A percentile compares a stretch with the other conserved stretches of the same genome.
phyloP scores from a whole-genome alignment of 2,113 vertebrate genomes.

The Peucedramus taeniatus region DNA sequence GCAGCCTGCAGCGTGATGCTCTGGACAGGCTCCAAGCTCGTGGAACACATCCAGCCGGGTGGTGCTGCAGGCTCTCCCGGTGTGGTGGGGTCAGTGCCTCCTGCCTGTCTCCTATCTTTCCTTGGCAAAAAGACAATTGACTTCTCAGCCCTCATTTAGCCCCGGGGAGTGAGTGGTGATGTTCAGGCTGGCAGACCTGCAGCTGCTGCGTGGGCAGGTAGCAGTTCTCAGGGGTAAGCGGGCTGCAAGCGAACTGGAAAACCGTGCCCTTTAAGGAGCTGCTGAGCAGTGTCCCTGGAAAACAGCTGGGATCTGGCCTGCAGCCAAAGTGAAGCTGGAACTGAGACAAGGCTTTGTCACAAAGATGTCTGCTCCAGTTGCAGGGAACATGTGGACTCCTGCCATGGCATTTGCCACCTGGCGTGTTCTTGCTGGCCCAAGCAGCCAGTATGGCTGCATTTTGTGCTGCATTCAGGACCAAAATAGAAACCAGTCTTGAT shows the following conservation, averaged over 20 bases:
- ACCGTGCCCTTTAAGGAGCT: neutral
- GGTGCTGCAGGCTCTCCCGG: rapidly evolving
- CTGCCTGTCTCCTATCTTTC: neutral
- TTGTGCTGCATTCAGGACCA: neutral
- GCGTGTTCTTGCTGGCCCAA: rapidly evolving
- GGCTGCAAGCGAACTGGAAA: neutral
- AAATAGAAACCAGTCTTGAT: neutral
- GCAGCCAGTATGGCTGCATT: rapidly evolving
- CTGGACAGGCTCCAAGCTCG: rapidly evolving
- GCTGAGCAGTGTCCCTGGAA: neutral
- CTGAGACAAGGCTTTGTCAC: neutral
- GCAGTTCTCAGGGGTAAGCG: neutral
- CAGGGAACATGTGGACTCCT: neutral
- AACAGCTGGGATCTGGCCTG: neutral
- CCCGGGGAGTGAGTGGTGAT: rapidly evolving
- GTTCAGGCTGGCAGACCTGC: neutral
- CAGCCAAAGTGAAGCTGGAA: neutral
- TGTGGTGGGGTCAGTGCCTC: neutral
- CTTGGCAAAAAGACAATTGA: neutral
- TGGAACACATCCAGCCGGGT: neutral
- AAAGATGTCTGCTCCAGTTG: neutral
- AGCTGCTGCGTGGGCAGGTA: neutral
- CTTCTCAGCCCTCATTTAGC: neutral
- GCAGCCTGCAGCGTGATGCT: rapidly evolving
- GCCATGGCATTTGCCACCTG: neutral